phyloP scores from a whole-genome alignment of 1,140 invertebrate genomes.

The Cepaea nemoralis region DNA sequence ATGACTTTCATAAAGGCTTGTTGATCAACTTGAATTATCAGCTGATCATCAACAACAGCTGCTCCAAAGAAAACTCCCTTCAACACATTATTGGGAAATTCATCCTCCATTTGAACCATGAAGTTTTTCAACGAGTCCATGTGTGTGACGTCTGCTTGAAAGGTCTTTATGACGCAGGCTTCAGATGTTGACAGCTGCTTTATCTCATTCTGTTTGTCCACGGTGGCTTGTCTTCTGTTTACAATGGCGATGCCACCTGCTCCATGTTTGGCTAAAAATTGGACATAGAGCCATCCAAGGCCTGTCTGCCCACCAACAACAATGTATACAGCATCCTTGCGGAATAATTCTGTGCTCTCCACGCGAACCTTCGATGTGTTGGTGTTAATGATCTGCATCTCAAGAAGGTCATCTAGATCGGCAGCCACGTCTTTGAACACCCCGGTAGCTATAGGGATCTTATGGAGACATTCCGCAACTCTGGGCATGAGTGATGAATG shows the following conservation, averaged over 20 bases:
- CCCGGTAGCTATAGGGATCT: constrained; percentile 5
- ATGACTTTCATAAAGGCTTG: constrained; percentile 48
- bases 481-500: constrained; percentile 21
- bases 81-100: constrained; percentile 32
- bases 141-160: constrained; percentile 50
- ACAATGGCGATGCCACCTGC: constrained; percentile 54
- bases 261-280: constrained; percentile 51
- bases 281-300: constrained; percentile 58
- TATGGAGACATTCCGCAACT: constrained; percentile 38
- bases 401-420: constrained; percentile 36
- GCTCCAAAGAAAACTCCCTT: constrained; percentile 61
- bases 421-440: constrained; percentile 18
- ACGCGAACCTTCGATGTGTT: constrained; percentile 24
- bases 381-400: constrained; percentile 19
- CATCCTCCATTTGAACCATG: constrained; percentile 34
- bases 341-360: constrained; percentile 38
- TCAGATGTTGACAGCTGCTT: constrained; percentile 32
- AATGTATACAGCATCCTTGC: constrained; percentile 50
- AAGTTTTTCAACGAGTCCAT: constrained; percentile 33
- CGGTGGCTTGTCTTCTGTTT: constrained; percentile 44
- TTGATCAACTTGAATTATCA: constrained; percentile 47
- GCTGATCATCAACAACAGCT: constrained; percentile 52
- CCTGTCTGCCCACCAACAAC: constrained; percentile 61
- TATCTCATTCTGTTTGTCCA: constrained; percentile 43
- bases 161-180: constrained; percentile 41